These are phyloP conservation scores for Sebastes vulpes DNA, from an alignment of 2,797 vertebrate genomes.

Conservation along the genomic window DNA sequence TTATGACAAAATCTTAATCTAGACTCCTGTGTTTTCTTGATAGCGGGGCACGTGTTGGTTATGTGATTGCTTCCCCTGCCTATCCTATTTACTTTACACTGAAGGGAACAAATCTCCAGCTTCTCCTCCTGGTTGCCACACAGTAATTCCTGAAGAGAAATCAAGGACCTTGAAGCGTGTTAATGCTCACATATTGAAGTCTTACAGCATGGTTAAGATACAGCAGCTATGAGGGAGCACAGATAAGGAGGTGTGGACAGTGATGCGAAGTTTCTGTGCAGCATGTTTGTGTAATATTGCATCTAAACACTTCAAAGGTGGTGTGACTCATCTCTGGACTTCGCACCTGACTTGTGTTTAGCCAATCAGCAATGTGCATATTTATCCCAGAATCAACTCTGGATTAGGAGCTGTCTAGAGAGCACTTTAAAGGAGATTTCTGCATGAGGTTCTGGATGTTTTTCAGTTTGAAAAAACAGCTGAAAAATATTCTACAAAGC, in stretches of 20 bases:
- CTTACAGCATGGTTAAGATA: slow-evolving; percentile 86
- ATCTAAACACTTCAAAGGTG: slow-evolving; percentile 74
- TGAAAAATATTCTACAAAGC: slow-evolving; percentile 22
- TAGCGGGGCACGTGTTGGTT: slow-evolving; percentile 81
- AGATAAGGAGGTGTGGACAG: slow-evolving; percentile 84
- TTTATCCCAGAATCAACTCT: slow-evolving; percentile 62
- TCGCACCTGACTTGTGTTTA: slow-evolving; percentile 53
- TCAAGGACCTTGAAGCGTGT: slow-evolving; percentile 88
- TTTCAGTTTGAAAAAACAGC: slow-evolving; percentile 5
- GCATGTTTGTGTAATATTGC: slow-evolving; percentile 76
- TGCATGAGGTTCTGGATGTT: slow-evolving; percentile 7
- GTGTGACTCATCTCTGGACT: slow-evolving; percentile 62
- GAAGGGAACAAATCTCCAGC: slow-evolving; percentile 85
- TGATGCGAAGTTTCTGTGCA: slow-evolving; percentile 80
- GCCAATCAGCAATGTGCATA: slow-evolving; percentile 60
- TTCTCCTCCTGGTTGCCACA: slow-evolving; percentile 76
- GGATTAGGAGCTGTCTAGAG: slow-evolving; percentile 65
- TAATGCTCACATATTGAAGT: slow-evolving; percentile 88
- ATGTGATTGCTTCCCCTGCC: slow-evolving; percentile 84
- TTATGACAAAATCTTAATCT: slow-evolving; percentile 86
- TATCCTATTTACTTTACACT: slow-evolving; percentile 87
- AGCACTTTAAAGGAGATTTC: slow-evolving; percentile 33
- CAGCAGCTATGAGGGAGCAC: slow-evolving; percentile 79
- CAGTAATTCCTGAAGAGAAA: slow-evolving; percentile 86
- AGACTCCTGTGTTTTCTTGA: slow-evolving; percentile 87